Evolutionary conservation across 1,140 invertebrate genomes (phyloP), one percentile per base, ranked within the genome.

Genomic region (Hormaphis cornu): DNA sequence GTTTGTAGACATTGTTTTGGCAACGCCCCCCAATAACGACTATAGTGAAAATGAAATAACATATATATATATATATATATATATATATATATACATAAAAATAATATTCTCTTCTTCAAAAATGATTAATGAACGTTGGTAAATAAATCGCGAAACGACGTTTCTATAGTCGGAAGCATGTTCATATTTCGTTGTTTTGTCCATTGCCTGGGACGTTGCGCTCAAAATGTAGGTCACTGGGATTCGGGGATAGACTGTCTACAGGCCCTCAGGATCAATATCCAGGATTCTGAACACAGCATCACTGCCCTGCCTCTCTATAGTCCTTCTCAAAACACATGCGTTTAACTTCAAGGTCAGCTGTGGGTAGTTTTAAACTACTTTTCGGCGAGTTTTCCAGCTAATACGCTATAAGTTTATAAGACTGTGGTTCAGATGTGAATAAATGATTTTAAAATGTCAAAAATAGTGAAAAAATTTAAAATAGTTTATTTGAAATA

Each of bases 11-110:
- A 48, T 22, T 7, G 28, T 35, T 66, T 66, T 66, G 61, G 61
- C 61, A 66, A 66, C 61, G 61, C 61, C 61, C 28, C n/a, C 22
- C 28, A 24, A 66, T n/a, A n/a, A n/a, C n/a, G n/a, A n/a, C n/a
- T n/a, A n/a, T n/a, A n/a, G n/a, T n/a, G n/a, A n/a, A n/a, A 66
- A 22, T 30, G 42, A 48, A 63, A 44, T 22, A n/a, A n/a, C n/a
- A n/a, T n/a, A n/a, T n/a, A n/a, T n/a, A n/a, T n/a, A n/a, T n/a
- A n/a, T n/a, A n/a, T n/a, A n/a, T n/a, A n/a, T n/a, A n/a, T n/a
- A n/a, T n/a, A n/a, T n/a, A n/a, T n/a, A n/a, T n/a, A n/a, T n/a
- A n/a, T n/a, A n/a, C n/a, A n/a, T 16, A 9, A 48, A 61, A 61
- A 63, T 30, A 63, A 14, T 46, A 48, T 35, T 30, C 3, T 42